These are phyloP conservation scores for Gopherus flavomarginatus DNA, from an alignment of 2,113 vertebrate species.

Conservation along the genomic window DNA sequence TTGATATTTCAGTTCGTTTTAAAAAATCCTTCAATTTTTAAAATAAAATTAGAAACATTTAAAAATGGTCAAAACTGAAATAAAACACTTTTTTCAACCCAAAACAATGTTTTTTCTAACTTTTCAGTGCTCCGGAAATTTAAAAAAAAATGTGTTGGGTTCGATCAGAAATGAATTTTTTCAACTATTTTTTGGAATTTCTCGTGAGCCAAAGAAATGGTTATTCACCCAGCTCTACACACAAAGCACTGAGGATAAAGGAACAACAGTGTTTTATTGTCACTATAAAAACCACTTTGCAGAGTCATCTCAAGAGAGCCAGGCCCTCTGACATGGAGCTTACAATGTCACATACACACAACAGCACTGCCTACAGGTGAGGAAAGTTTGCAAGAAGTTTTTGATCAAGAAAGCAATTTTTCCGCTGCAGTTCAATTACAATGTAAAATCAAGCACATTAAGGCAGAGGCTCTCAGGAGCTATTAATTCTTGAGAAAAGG, in stretches of 20 bases:
- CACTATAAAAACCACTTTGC: not conserved
- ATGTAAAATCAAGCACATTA: not conserved
- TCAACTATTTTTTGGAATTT: not conserved
- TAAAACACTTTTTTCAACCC: not conserved
- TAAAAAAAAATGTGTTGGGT: not conserved
- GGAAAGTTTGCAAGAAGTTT: not conserved
- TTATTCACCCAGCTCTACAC: not conserved
- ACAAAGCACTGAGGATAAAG: not conserved
- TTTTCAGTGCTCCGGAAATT: not conserved
- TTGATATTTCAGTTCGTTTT: not conserved
- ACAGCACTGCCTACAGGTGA: not conserved
- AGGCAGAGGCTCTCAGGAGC: not conserved
- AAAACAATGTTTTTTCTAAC: not conserved
- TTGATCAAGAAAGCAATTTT: not conserved
- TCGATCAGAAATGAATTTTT: not conserved
- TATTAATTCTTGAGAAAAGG: conserved; percentile 31
- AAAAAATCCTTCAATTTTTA: not conserved
- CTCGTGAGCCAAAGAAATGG: not conserved
- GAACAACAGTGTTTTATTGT: not conserved
- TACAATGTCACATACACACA: not conserved
- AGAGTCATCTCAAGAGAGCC: not conserved
- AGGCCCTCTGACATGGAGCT: no score
- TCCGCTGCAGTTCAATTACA: not conserved
- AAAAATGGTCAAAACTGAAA: not conserved
- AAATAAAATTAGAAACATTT: not conserved